Percentiles rank a stretch among this genome's conserved stretches.
Conservation (phyloP, 2,888 invertebrate genomes). For the Coleophora deauratella region DNA sequence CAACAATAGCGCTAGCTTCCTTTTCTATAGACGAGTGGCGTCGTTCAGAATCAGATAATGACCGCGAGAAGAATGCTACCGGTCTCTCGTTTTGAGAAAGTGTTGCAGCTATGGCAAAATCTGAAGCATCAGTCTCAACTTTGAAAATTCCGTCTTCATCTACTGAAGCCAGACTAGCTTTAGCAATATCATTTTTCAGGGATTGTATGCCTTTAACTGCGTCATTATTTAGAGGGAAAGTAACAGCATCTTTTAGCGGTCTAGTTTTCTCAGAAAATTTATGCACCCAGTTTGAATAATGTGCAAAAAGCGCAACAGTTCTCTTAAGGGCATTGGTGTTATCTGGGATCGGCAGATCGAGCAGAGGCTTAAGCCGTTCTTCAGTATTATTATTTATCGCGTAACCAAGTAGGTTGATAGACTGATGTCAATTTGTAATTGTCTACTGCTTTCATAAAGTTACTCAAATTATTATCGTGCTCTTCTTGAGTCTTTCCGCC, state of each 20-base stretch:
- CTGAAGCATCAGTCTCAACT: conserved; percentile 8
- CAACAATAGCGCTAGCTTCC: conserved; percentile 16
- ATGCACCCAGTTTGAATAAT: conserved; percentile 12
- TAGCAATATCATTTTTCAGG: conserved; percentile 8
- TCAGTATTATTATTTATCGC: conserved; percentile 9
- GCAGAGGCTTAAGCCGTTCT: conserved; percentile 8
- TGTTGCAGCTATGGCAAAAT: conserved; percentile 6
- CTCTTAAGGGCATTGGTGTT: conserved; percentile 6
- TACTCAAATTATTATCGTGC: conserved; percentile 10
- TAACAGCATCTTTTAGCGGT: background rate
- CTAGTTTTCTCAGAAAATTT: conserved; percentile 10
- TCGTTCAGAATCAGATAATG: conserved; percentile 7
- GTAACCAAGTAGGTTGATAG: conserved; percentile 12
- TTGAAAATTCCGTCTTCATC: conserved; percentile 4
- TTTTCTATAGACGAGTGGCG: conserved; percentile 15
- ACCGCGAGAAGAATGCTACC: conserved; percentile 7
- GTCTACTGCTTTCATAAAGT: conserved; percentile 4
- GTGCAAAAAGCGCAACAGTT: conserved; percentile 12
- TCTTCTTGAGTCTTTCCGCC: conserved; percentile 13
- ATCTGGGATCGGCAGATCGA: conserved; percentile 8
- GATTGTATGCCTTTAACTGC: conserved; percentile 6
- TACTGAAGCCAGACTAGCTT: conserved; percentile 1
- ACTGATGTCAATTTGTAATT: conserved; percentile 9
- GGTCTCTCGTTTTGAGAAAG: conserved; percentile 6
- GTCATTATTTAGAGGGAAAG: conserved; percentile 5